Percentiles rank a stretch among this genome's conserved stretches.
Evolutionary conservation across 2,888 invertebrate genomes (phyloP).

Genomic region (Eupithecia inturbata): DNA sequence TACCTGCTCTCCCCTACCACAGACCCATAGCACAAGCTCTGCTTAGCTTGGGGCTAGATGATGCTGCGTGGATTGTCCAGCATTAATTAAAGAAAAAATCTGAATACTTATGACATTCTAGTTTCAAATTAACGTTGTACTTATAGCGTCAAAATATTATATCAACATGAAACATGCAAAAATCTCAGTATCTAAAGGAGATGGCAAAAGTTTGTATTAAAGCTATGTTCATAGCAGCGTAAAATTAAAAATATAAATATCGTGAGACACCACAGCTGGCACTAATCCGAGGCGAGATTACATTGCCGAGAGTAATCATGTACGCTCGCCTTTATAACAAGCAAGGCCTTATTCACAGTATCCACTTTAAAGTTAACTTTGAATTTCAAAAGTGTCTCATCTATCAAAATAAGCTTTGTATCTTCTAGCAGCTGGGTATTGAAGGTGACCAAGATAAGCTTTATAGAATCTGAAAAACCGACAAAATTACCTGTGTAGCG

Average conservation of each 20-base stretch:
- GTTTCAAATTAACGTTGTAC: not conserved
- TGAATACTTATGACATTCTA: not conserved
- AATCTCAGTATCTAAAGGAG: conserved; percentile 27
- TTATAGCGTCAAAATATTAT: not conserved
- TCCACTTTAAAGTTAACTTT: not conserved
- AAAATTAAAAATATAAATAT: conserved; percentile 76
- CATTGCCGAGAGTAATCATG: conserved; percentile 53
- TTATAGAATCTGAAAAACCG: not conserved
- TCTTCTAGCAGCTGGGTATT: not conserved
- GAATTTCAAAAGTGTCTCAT: not conserved
- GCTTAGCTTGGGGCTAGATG: no score
- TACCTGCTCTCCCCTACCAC: no score
- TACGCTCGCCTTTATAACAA: conserved; percentile 46
- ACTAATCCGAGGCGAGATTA: conserved; percentile 58
- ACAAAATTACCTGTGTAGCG: not conserved
- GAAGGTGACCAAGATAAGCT: not conserved
- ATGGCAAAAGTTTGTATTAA: conserved; percentile 55
- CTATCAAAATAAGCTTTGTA: not conserved
- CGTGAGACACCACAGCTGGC: conserved; percentile 66
- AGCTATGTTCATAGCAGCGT: conserved; percentile 59
- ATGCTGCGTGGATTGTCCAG: no score
- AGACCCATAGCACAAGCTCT: no score
- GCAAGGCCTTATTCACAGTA: conserved; percentile 39
- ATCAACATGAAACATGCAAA: not conserved
- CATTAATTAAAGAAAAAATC: no score